A percentile compares a stretch with the other conserved stretches of the same genome.
These are phyloP conservation scores for Siderastrea siderea DNA, from an alignment of 92 coral and sea anemone species.

Conservation along the genomic window DNA sequence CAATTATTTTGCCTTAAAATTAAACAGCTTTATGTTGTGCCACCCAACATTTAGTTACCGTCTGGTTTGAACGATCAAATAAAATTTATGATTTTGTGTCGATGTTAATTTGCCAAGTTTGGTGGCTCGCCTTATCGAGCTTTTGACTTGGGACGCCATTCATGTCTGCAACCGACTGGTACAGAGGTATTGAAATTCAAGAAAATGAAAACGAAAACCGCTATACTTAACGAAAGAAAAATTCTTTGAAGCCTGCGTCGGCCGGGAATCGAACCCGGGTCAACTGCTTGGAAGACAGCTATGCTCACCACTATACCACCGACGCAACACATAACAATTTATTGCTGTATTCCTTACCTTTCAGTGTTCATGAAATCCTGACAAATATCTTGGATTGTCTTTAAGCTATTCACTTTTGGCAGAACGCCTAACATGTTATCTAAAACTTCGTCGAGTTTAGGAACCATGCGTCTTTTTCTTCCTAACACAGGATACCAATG, in stretches of 20 bases:
- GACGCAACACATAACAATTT: conserved; percentile 47
- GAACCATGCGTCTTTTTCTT: neutral
- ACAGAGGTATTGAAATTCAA: no score
- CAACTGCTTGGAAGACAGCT: conserved; percentile 99
- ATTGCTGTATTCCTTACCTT: neutral
- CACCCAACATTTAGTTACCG: no score
- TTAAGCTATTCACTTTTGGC: neutral
- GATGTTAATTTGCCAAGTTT: no score
- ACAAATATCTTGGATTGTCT: conserved; percentile 15
- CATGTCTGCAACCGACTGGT: no score
- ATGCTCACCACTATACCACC: conserved; percentile 99
- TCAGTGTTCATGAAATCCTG: conserved; percentile 17
- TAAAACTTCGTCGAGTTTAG: conserved; percentile 40
- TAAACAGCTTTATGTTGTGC: no score
- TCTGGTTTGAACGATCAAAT: no score
- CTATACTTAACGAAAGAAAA: no score
- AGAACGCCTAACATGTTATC: conserved; percentile 50
- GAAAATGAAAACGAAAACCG: no score
- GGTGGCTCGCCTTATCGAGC: no score
- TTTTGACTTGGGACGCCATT: no score
- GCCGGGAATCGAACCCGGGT: conserved; percentile 99
- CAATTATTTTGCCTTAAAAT: no score
- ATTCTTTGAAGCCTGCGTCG: conserved; percentile 53
- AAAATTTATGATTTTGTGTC: no score
- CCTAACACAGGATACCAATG: conserved; percentile 76